Percentiles rank a stretch among this genome's conserved stretches.
Conservation (phyloP, 2,888 invertebrate species). For the Hemicrepidius hirtus region DNA sequence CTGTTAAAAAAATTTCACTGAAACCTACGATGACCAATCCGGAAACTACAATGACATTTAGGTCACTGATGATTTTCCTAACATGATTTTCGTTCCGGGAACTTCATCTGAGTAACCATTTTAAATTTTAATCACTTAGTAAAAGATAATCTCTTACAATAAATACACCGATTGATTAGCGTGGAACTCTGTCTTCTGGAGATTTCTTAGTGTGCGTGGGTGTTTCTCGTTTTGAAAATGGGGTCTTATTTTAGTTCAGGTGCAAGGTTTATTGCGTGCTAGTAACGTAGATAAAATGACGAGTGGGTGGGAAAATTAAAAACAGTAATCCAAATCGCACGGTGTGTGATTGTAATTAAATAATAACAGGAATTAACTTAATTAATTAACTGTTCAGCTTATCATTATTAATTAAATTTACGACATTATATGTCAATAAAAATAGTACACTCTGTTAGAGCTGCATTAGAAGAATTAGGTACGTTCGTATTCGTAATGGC, state of each 20-base stretch:
- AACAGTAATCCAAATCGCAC: constrained; percentile 50
- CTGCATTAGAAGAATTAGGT: constrained; percentile 16
- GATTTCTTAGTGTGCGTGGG: constrained; percentile 1
- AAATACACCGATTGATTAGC: neutral
- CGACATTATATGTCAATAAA: constrained; percentile 29
- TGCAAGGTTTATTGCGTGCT: constrained; percentile 35
- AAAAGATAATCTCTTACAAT: neutral
- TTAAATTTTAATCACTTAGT: neutral
- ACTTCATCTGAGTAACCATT: constrained; percentile 12
- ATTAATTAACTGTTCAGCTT: constrained; percentile 43
- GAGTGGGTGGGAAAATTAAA: constrained; percentile 51
- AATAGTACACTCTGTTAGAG: constrained; percentile 24
- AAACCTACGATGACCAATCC: constrained; percentile 34
- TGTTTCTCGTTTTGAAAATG: constrained; percentile 11
- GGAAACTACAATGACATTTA: constrained; percentile 13
- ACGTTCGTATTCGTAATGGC: neutral
- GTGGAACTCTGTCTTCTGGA: neutral
- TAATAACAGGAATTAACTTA: constrained; percentile 47
- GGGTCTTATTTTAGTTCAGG: constrained; percentile 29
- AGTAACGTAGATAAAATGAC: constrained; percentile 35
- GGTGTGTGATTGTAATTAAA: constrained; percentile 45
- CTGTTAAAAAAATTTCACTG: constrained; percentile 25
- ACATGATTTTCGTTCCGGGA: neutral
- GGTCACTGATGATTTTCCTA: constrained; percentile 12
- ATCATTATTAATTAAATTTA: constrained; percentile 42